Evolutionary conservation across 2,797 vertebrate species (phyloP), one percentile per base, ranked within the genome.

Genomic region (Australoheros facetus): DNA sequence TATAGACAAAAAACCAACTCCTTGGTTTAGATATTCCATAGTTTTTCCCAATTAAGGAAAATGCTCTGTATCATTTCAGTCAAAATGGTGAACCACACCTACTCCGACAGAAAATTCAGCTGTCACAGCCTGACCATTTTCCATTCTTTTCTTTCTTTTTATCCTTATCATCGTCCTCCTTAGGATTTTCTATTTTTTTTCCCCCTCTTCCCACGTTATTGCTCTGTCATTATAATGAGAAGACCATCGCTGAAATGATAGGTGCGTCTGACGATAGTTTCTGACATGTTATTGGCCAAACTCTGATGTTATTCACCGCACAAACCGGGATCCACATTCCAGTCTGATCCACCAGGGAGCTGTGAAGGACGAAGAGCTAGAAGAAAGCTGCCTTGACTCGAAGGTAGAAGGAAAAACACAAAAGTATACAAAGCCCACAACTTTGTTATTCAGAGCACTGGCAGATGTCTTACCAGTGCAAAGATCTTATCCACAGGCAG

Each of bases 311-410:
- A 81, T 79, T 85, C 71, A 77, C 59, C 0, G 7, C 62, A 77
- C 56, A 85, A 81, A 89, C 77, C 75, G 73, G 80, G 64, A 78
- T 73, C 74, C 75, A 62, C 83, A 80, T 88, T 88, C 77, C 79
- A 73, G 32, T 11, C 58, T 0, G 58, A 78, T 69, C 69, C 87
- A 51, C 59, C n/a, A 0, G 85, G 88, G 88, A 81, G 75, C 73
- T n/a, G 78, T 39, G 85, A 92, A 89, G 81, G 89, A 88, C 56
- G 0, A 62, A 10, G 57, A 82, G 77, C 37, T 80, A 70, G 72
- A 75, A 73, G 72, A 84, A 91, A 78, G 77, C 87, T 71, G 85
- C 75, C 48, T 59, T 58, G 71, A 85, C 73, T 82, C 85, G 73
- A 59, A 84, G 78, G 57, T 62, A 82, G 77, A 79, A 30, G 87